These are phyloP conservation scores for Drosophila mettleri DNA, from an alignment of 2,888 invertebrate species.

Conservation along the genomic window DNA sequence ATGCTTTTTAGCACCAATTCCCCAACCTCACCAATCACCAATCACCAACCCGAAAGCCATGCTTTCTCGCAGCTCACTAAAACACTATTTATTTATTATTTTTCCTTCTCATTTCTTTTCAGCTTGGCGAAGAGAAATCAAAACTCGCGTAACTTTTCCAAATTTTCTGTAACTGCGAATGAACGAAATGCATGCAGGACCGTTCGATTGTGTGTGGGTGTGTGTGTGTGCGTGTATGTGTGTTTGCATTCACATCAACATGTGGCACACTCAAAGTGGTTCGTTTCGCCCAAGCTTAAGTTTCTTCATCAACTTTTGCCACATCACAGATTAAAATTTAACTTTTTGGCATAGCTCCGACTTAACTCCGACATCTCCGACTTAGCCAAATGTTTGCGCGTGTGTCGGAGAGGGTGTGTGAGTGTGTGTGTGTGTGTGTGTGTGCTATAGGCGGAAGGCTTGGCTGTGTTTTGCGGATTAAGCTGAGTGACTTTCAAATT, in stretches of 20 bases:
- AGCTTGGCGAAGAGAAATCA: conserved; percentile 3
- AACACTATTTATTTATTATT: conserved; percentile 67
- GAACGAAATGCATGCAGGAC: conserved; percentile 52
- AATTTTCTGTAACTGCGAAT: conserved; percentile 42
- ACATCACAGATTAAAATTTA: conserved; percentile 80
- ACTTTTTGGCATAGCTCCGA: conserved; percentile 71
- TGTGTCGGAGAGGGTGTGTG: conserved; percentile 11
- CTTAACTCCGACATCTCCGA: conserved; percentile 43
- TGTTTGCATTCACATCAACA: conserved; percentile 57
- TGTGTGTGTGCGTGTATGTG: conserved; percentile 14
- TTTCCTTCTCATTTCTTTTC: conserved; percentile 1
- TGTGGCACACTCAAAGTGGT: conserved; percentile 57
- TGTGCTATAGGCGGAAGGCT: conserved; percentile 31
- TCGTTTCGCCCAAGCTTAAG: conserved; percentile 52
- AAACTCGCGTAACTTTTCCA: conserved; percentile 66
- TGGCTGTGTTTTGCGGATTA: conserved; percentile 60
- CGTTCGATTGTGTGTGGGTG: conserved; percentile 1
- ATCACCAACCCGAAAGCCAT: conserved; percentile 31
- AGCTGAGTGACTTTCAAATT: conserved; percentile 78
- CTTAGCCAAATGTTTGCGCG: conserved; percentile 18
- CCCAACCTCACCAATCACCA: background rate
- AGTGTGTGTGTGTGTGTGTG: conserved; percentile 1
- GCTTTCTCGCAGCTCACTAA: conserved; percentile 34
- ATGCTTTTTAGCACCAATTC: conserved; percentile 72
- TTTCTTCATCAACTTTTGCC: conserved; percentile 78